Percentiles rank a stretch among this genome's conserved stretches.
These are phyloP conservation scores for Chaetogeoica ovagalla DNA, from an alignment of 2,888 invertebrate species.

Conservation along the genomic window DNA sequence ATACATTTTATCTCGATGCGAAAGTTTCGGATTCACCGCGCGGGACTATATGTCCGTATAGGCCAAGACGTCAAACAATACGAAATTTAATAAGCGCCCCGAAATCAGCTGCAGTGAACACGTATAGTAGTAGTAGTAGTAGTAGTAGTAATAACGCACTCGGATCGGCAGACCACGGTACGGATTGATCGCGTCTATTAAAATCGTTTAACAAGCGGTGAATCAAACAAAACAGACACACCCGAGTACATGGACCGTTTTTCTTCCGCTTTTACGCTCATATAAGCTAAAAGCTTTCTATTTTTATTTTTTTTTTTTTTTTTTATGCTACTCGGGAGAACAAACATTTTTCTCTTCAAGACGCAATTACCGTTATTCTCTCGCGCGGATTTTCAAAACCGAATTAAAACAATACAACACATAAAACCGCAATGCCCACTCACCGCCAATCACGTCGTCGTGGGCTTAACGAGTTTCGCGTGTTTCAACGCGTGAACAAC, in stretches of 20 bases:
- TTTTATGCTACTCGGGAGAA: not conserved
- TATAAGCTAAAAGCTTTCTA: conserved; percentile 8
- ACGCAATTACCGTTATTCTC: conserved; percentile 2
- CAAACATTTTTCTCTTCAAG: not conserved
- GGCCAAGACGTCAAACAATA: no score
- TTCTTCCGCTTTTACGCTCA: not conserved
- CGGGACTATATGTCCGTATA: no score
- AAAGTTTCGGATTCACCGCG: no score
- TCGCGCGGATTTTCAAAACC: not conserved
- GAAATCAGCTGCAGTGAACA: no score
- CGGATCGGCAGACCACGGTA: no score
- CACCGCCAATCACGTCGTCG: no score
- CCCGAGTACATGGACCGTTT: conserved; percentile 23
- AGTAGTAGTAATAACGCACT: no score
- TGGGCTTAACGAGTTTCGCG: conserved; percentile 4
- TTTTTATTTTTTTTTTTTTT: not conserved
- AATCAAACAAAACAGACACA: conserved; percentile 46
- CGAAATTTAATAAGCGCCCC: no score
- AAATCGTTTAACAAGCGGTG: conserved; percentile 31
- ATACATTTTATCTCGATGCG: no score
- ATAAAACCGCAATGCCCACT: not conserved
- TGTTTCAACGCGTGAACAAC: not conserved
- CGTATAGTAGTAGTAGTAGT: no score
- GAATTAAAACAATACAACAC: not conserved
- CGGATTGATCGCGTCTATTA: conserved; percentile 44